A percentile compares a stretch with the other conserved stretches of the same genome.
phyloP scores from a whole-genome alignment of 2,113 vertebrate species.

The Hypanus sabinus region DNA sequence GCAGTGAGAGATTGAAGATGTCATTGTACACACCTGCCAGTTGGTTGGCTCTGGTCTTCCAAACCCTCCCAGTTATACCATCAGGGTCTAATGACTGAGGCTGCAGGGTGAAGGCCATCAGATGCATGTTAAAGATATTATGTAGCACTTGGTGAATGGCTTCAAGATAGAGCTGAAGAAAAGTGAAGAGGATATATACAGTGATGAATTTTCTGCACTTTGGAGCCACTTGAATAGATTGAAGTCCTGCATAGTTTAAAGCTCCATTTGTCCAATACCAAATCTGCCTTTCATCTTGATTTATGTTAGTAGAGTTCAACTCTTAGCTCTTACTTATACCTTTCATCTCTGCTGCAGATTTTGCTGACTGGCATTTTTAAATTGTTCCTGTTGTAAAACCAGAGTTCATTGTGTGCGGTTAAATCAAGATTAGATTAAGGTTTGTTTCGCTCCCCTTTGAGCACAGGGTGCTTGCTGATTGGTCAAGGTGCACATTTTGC shows the following conservation, averaged over 20 bases:
- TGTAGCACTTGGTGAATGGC: background rate
- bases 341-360: background rate
- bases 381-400: background rate
- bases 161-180: background rate
- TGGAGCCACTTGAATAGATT: background rate
- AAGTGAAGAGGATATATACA: background rate
- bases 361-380: constrained; percentile 15
- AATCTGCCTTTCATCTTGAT: background rate
- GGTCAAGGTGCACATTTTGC: background rate
- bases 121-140: background rate
- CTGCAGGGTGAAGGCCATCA: background rate
- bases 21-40: too few relatives aligned
- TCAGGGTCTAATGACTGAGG: too few relatives aligned
- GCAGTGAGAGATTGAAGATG: too few relatives aligned
- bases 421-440: constrained; percentile 33
- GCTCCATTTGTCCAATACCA: background rate
- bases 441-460: background rate
- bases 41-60: too few relatives aligned
- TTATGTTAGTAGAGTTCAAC: background rate
- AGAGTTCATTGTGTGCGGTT: background rate
- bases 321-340: background rate
- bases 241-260: background rate
- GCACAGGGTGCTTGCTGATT: background rate
- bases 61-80: too few relatives aligned
- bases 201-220: background rate